Evolutionary conservation across 2,888 invertebrate genomes (phyloP).

Genomic region (Argyresthia goedartella): DNA sequence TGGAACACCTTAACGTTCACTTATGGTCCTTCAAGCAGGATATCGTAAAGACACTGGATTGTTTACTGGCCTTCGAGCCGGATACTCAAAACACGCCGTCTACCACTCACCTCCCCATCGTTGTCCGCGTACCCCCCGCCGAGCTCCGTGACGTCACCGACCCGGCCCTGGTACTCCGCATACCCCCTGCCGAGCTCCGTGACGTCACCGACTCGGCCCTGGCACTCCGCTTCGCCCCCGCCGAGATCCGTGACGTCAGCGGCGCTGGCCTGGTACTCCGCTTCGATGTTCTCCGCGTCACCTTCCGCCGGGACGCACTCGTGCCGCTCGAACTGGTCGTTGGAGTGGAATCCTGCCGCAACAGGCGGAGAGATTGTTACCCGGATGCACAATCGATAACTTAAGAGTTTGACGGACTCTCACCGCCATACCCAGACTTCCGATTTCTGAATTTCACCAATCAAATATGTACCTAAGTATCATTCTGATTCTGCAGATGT

Average conservation of each 20-base stretch:
- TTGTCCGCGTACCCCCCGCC: background rate
- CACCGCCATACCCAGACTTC: too few species aligned
- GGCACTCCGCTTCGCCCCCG: background rate
- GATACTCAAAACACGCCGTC: background rate
- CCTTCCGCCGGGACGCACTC: constrained; percentile 20
- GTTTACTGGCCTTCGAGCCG: background rate
- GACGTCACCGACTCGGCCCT: background rate
- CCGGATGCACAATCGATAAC: too few species aligned
- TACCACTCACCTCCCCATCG: background rate
- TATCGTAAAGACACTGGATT: too few species aligned
- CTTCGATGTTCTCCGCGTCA: background rate
- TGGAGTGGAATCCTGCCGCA: constrained; percentile 33
- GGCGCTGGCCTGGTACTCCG: background rate
- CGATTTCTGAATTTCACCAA: too few species aligned
- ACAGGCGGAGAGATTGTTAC: too few species aligned
- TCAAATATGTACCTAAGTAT: too few species aligned
- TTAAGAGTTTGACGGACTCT: too few species aligned
- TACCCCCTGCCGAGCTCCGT: background rate
- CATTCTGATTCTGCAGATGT: too few species aligned
- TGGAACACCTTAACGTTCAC: too few species aligned
- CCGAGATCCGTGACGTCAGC: background rate
- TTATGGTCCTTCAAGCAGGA: too few species aligned
- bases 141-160: background rate
- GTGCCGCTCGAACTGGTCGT: constrained; percentile 35
- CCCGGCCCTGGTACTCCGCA: background rate